A percentile compares a stretch with the other conserved stretches of the same genome.
phyloP scores from a whole-genome alignment of 2,888 invertebrate genomes.

The Sialis fuliginosa region DNA sequence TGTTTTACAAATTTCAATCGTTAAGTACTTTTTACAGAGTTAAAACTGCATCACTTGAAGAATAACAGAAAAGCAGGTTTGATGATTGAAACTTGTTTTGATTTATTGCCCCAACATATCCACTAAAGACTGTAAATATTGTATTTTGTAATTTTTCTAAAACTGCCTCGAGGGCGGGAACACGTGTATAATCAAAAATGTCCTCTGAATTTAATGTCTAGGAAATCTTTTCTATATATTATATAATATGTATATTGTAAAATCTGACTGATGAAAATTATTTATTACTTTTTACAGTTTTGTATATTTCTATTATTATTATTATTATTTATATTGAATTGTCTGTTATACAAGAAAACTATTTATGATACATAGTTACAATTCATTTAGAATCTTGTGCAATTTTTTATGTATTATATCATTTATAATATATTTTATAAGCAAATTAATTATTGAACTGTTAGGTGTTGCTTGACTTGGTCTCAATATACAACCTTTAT shows the following conservation, averaged over 20 bases:
- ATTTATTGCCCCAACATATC: constrained; percentile 18
- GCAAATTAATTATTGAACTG: constrained; percentile 6
- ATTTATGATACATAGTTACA: constrained; percentile 5
- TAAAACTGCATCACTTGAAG: too few species aligned
- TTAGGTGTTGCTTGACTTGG: constrained; percentile 6
- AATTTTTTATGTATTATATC: constrained; percentile 7
- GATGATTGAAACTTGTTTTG: constrained; percentile 33
- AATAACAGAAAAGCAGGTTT: constrained; percentile 29
- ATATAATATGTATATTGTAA: too few species aligned
- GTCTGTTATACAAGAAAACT: constrained; percentile 6
- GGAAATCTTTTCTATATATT: too few species aligned
- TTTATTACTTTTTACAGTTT: too few species aligned
- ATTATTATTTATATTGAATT: constrained; percentile 4
- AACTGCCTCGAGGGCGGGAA: too few species aligned
- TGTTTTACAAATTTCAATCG: too few species aligned
- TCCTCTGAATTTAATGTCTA: too few species aligned
- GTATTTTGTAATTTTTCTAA: too few species aligned
- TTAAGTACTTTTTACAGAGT: too few species aligned
- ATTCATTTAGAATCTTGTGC: constrained; percentile 6
- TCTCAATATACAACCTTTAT: constrained; percentile 4
- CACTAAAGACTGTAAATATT: not conserved
- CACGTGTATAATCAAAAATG: too few species aligned
- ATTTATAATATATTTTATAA: constrained; percentile 7
- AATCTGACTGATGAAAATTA: too few species aligned
- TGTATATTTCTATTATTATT: too few species aligned